Base-by-base conservation (phyloP, 2,888 invertebrate genomes). In the Strigamia maritima region DNA sequence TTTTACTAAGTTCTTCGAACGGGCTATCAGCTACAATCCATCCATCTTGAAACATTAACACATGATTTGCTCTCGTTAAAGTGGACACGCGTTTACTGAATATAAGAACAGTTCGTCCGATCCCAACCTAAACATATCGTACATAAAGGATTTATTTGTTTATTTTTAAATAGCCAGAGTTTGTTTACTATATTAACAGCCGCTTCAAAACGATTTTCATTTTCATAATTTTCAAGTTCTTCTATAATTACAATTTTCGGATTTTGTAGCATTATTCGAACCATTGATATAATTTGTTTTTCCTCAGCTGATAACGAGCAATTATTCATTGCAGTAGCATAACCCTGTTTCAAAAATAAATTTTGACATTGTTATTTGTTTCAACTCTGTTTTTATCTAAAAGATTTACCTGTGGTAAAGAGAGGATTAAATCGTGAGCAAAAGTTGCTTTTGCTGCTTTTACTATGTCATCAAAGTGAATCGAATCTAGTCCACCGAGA, bases 361-460 rank as follows among this genome's bases (percentile, higher is more conserved):
- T 28, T 60, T 24, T 28, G 8, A 8, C n/a, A 4, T 70, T 12
- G 4, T 19, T 54, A 6, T 54, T 54, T 12, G 44, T n/a, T n/a
- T 44, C n/a, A n/a, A n/a, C 7, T 16, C 7, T 49, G n/a, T 19
- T n/a, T n/a, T n/a, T n/a, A n/a, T n/a, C n/a, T n/a, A n/a, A 54
- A 54, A 19, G 8, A 54, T 8, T 26, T 26, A 70, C 70, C 2
- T 26, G 70, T 28, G 70, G 70, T n/a, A 70, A 28, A 12, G 26
- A 14, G 7, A 26, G 1, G n/a, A 70, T 70, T 14, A 70, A 70
- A 12, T 70, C 70, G 24, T 70, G 70, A 28, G 28, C 26, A 28
- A 28, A 28, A 16, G 70, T 70, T 70, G 70, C 26, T n/a, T 70
- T 70, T 28, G 70, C 70, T 70, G 70, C 70, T 12, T 70, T 70